These are phyloP conservation scores for Galaxea fascicularis DNA, from an alignment of 92 coral and sea anemone species.

Conservation along the genomic window DNA sequence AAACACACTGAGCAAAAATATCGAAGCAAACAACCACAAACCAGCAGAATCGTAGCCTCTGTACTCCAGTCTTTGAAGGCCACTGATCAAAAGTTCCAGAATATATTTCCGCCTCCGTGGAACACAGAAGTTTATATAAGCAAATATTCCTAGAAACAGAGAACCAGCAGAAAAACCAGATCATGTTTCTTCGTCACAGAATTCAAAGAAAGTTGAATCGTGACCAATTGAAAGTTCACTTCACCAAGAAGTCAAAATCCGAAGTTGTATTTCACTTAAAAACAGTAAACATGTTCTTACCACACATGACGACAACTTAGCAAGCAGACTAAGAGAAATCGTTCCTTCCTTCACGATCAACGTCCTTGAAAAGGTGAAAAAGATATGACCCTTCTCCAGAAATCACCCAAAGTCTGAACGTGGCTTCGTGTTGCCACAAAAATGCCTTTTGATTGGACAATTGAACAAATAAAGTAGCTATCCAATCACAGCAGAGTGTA, in stretches of 20 bases:
- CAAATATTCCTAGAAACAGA: slow-evolving; percentile 84
- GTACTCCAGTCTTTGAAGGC: slow-evolving; percentile 90
- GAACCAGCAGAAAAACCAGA: background rate
- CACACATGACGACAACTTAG: slow-evolving; percentile 69
- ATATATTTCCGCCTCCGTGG: slow-evolving; percentile 91
- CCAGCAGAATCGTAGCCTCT: slow-evolving; percentile 99
- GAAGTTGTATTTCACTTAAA: background rate
- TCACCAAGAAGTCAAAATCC: background rate
- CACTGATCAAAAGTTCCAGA: slow-evolving; percentile 90
- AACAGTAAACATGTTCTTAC: slow-evolving; percentile 52
- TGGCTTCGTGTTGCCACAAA: background rate
- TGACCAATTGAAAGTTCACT: background rate
- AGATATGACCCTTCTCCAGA: too few relatives aligned
- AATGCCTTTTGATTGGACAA: slow-evolving; percentile 54
- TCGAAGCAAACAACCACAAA: slow-evolving; percentile 10
- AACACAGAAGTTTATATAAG: slow-evolving; percentile 95
- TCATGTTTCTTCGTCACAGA: background rate
- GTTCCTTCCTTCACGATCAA: background rate
- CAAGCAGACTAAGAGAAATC: background rate
- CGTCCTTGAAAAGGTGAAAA: too few relatives aligned
- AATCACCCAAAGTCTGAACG: background rate
- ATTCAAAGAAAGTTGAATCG: too few relatives aligned
- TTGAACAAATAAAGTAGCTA: background rate
- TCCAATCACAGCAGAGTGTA: slow-evolving; percentile 37
- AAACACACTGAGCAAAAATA: background rate